Conservation (phyloP, 2,888 invertebrate genomes). For the Macaria notata region DNA sequence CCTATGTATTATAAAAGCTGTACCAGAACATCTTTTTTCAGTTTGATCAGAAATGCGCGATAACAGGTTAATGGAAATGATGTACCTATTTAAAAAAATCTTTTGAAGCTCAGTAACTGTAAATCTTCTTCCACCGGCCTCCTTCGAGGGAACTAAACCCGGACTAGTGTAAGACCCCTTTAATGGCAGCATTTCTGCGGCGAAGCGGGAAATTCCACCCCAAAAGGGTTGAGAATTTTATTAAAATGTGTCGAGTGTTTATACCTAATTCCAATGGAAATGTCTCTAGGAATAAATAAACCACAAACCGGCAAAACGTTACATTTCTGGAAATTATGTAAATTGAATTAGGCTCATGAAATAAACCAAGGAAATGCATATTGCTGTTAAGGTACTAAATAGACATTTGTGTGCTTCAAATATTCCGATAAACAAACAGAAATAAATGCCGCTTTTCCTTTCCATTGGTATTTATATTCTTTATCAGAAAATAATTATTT, state of each 20-base stretch:
- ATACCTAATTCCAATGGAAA: slow-evolving; percentile 32
- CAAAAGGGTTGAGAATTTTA: slow-evolving; percentile 64
- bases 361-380: too few relatives aligned
- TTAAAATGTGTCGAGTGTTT: slow-evolving; percentile 42
- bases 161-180: slow-evolving; percentile 74
- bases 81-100: too few relatives aligned
- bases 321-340: not conserved
- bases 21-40: too few relatives aligned
- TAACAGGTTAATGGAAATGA: too few relatives aligned
- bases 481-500: too few relatives aligned
- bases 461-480: too few relatives aligned
- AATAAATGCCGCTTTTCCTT: too few relatives aligned
- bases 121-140: slow-evolving; percentile 2
- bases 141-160: slow-evolving; percentile 64
- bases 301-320: not conserved
- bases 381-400: too few relatives aligned
- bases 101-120: slow-evolving; percentile 11
- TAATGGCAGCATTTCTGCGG: slow-evolving; percentile 70
- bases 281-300: slow-evolving; percentile 15
- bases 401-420: too few relatives aligned
- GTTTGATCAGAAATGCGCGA: too few relatives aligned
- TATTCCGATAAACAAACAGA: too few relatives aligned
- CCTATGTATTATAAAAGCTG: too few relatives aligned
- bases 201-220: slow-evolving; percentile 53
- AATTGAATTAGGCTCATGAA: not conserved